Conservation (phyloP, 35 echinoderm and acorn worm genomes). For the Nesometra sesokonis region DNA sequence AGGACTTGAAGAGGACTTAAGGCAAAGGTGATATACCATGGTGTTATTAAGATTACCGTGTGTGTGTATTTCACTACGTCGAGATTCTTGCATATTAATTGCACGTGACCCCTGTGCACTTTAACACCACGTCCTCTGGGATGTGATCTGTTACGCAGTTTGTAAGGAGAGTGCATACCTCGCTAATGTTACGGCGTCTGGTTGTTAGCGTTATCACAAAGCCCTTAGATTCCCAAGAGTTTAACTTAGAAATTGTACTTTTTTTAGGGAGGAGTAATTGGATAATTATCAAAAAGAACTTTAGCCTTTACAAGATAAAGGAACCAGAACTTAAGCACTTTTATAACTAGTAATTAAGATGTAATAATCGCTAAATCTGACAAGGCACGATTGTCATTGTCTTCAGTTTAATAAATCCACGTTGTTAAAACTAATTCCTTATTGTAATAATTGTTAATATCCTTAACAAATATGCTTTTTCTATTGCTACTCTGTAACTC, state of each 20-base stretch:
- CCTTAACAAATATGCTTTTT: no score
- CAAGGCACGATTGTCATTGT: no score
- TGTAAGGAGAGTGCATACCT: not conserved
- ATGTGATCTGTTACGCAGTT: not conserved
- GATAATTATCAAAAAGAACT: no score
- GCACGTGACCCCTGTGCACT: not conserved
- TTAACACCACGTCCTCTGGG: not conserved
- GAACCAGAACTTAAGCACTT: no score
- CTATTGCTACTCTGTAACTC: no score
- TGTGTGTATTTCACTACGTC: not conserved
- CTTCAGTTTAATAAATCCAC: no score
- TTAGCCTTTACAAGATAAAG: not conserved
- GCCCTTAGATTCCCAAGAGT: not conserved
- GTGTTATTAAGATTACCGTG: not conserved
- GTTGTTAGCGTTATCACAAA: not conserved
- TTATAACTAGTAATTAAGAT: no score
- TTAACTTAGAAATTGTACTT: not conserved
- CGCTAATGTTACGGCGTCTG: not conserved
- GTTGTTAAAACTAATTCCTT: no score
- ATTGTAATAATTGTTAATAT: no score
- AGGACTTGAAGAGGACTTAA: not conserved
- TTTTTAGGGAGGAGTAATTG: not conserved
- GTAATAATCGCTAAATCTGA: no score
- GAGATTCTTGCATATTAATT: not conserved
- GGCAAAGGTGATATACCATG: not conserved